Evolutionary conservation across 2,888 invertebrate species (phyloP), one percentile per base, ranked within the genome.

Genomic region (Auanema freiburgensis): DNA sequence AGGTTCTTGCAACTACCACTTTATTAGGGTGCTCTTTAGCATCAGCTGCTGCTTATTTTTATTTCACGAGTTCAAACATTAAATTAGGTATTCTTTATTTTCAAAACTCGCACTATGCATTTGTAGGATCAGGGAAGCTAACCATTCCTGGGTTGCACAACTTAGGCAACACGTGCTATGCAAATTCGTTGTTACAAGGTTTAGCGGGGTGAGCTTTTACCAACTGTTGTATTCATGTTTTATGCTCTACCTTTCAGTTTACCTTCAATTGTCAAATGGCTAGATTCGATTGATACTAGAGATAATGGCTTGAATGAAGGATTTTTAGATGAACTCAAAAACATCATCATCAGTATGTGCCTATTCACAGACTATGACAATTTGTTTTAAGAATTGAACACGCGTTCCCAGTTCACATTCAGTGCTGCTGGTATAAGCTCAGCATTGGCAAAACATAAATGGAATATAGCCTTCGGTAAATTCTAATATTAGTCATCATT

Each of bases 91-190:
- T 46, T 23, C n/a, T 42, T 50, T 49, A 12, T 57, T 6, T n/a
- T 5, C 16, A 5, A 11, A n/a, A 23, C 10, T 14, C 3, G 16
- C 12, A 25, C 6, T 16, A 23, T 43, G 44, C n/a, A 41, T 51
- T 54, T 62, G 24, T 57, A 69, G 68, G 41, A 5, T 41, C 57
- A 1, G 42, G 53, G 0, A 42, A 21, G n/a, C 46, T 24, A n/a
- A 51, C 57, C 12, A 58, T 77, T 5, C 67, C 74, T 14, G 77
- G 77, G 23, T 63, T 77, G 12, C 53, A 53, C 40, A 77, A 77
- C 53, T 69, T 72, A n/a, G 77, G 77, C 5, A 77, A 77, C 56
- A 76, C 76, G 12, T 77, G 77, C 54, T 77, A 76, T 53, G 70
- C 71, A 42, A 77, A 77, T 59, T 60, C 77, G 5, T 69, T 77